These are phyloP conservation scores for Beroe forskalii DNA, from an alignment of 37 sponge, comb jelly and placozoan genomes.

Conservation along the genomic window DNA sequence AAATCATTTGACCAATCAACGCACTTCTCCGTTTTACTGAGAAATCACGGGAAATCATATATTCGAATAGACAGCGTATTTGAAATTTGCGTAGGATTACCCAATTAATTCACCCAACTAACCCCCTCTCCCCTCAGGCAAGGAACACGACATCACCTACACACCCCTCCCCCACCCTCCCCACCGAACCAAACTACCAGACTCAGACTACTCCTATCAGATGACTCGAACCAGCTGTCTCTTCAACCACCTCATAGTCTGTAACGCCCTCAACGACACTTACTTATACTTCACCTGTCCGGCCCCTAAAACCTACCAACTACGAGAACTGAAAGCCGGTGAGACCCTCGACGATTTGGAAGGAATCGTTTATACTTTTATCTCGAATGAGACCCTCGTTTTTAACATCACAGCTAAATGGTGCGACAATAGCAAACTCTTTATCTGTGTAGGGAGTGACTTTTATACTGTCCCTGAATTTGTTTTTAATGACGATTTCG, in stretches of 20 bases:
- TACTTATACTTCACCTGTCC: neutral
- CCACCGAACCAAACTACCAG: neutral
- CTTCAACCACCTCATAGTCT: slow-evolving; percentile 42
- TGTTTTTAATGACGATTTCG: neutral
- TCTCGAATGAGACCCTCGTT: neutral
- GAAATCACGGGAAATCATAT: no score
- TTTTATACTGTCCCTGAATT: neutral
- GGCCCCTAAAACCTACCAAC: neutral
- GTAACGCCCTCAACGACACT: neutral
- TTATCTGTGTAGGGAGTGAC: neutral
- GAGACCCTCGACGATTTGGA: neutral
- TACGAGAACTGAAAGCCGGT: neutral
- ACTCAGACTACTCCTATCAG: slow-evolving; percentile 43
- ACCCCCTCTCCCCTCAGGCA: neutral
- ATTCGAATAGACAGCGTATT: no score
- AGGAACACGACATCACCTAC: slow-evolving; percentile 41
- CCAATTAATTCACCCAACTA: no score
- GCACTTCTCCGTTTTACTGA: no score
- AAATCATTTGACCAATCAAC: no score
- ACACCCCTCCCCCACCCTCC: neutral
- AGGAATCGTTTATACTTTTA: neutral
- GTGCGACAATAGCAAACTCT: neutral
- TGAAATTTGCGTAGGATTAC: no score
- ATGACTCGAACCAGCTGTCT: slow-evolving; percentile 19
- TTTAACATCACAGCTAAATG: slow-evolving; percentile 2